Evolutionary conservation across 2,797 vertebrate genomes (phyloP).

Genomic region (Sternarchorhynchus goeldii): DNA sequence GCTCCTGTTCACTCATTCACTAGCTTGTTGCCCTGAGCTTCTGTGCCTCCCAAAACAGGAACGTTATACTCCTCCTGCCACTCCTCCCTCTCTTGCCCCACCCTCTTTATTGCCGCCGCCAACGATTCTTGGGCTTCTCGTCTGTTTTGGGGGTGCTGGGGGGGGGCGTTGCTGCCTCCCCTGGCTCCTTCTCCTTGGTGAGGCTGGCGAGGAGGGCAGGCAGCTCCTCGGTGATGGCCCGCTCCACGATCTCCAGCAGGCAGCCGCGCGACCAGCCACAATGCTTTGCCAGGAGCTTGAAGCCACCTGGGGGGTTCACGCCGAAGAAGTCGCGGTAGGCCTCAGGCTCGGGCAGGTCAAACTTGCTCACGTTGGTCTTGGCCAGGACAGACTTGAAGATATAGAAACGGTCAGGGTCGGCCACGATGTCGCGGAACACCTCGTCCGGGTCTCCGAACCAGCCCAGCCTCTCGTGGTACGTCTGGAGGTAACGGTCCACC

Average conservation of each 20-base stretch:
- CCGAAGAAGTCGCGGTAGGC: conserved; percentile 99
- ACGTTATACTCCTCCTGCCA: neutral
- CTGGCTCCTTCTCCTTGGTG: conserved; percentile 42
- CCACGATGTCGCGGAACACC: conserved; percentile 95
- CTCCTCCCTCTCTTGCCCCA: conserved; percentile 28
- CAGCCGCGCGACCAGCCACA: conserved; percentile 97
- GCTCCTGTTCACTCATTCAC: conserved; percentile 18
- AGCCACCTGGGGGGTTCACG: conserved; percentile 87
- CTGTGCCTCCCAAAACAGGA: conserved; percentile 21
- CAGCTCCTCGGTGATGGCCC: conserved; percentile 92
- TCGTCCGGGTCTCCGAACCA: conserved; percentile 96
- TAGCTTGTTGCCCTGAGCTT: conserved; percentile 30
- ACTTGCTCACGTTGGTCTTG: conserved; percentile 99
- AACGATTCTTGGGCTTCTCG: conserved; percentile 73
- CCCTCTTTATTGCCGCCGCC: conserved; percentile 70
- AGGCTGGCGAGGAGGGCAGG: conserved; percentile 90
- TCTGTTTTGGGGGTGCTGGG: neutral
- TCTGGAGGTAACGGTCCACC: conserved; percentile 96
- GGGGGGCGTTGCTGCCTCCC: conserved; percentile 25
- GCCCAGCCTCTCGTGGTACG: conserved; percentile 97
- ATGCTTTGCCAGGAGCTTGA: conserved; percentile 90
- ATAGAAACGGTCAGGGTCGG: conserved; percentile 95
- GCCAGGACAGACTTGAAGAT: conserved; percentile 99
- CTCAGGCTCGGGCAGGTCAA: conserved; percentile 93
- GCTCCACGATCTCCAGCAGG: conserved; percentile 95